A percentile compares a stretch with the other conserved stretches of the same genome.
Conservation (phyloP, 2,113 vertebrate genomes). For the Piaya cayana region DNA sequence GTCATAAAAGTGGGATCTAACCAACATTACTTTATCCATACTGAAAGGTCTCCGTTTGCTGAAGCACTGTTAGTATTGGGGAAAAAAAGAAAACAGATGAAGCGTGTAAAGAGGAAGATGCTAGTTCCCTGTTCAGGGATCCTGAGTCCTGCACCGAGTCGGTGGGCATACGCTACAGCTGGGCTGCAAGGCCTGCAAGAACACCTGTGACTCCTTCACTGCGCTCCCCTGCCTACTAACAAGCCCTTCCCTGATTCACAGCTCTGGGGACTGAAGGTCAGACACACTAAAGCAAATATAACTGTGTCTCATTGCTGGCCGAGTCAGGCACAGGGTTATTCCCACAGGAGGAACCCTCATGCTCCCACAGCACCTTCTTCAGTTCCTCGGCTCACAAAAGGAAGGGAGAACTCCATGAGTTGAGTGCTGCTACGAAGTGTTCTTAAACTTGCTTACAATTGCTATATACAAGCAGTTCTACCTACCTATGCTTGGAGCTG, state of each 20-base stretch:
- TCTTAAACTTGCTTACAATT: background rate
- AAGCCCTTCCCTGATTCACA: background rate
- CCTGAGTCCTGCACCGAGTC: background rate
- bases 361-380: background rate
- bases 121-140: background rate
- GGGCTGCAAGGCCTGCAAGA: background rate
- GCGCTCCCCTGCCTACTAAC: background rate
- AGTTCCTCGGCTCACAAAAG: background rate
- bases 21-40: background rate
- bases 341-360: background rate
- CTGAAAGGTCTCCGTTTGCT: background rate
- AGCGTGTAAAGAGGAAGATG: background rate
- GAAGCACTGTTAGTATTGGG: background rate
- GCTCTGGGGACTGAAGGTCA: background rate
- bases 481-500: background rate
- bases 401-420: background rate
- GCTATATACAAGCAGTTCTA: background rate
- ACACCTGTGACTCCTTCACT: background rate
- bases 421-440: background rate
- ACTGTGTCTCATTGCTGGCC: background rate
- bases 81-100: background rate
- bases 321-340: background rate
- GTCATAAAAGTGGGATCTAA: background rate
- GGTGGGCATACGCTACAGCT: accelerated
- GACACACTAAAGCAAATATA: background rate